Evolutionary conservation across 2,888 invertebrate species (phyloP).

Genomic region (Drosophila neonasuta): DNA sequence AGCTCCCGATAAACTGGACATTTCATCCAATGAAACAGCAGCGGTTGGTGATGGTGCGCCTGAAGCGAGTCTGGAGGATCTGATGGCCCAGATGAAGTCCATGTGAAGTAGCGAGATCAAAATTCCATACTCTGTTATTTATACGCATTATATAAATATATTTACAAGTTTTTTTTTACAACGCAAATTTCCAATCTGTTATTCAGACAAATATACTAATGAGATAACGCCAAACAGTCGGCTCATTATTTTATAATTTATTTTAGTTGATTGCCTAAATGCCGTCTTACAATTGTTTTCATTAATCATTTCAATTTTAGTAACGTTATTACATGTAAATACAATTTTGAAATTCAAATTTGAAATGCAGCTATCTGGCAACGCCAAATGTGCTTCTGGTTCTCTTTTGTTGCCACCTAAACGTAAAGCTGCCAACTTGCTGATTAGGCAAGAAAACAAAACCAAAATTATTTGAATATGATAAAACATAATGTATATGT

Average conservation of each 20-base stretch:
- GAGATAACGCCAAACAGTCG: background rate
- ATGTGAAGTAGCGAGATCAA: constrained; percentile 84
- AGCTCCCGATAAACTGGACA: constrained; percentile 83
- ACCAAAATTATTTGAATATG: background rate
- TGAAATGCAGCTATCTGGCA: background rate
- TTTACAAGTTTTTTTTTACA: constrained; percentile 42
- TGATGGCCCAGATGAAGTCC: constrained; percentile 96
- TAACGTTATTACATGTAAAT: no score
- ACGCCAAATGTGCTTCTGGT: background rate
- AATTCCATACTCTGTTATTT: constrained; percentile 48
- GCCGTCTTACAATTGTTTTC: no score
- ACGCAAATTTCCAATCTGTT: constrained; percentile 16
- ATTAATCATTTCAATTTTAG: no score
- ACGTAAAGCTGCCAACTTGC: background rate
- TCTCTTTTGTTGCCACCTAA: background rate
- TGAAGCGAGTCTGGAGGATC: constrained; percentile 88
- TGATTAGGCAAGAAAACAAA: background rate
- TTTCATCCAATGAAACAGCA: constrained; percentile 33
- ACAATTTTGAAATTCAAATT: background rate
- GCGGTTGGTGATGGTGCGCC: constrained; percentile 81
- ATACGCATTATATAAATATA: constrained; percentile 27
- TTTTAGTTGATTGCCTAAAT: no score
- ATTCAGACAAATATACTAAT: constrained; percentile 10
- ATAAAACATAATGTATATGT: no score
- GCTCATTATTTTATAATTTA: no score